Evolutionary conservation across 2,888 invertebrate genomes (phyloP), one percentile per base, ranked within the genome.

Genomic region (Stenodera caucasica): DNA sequence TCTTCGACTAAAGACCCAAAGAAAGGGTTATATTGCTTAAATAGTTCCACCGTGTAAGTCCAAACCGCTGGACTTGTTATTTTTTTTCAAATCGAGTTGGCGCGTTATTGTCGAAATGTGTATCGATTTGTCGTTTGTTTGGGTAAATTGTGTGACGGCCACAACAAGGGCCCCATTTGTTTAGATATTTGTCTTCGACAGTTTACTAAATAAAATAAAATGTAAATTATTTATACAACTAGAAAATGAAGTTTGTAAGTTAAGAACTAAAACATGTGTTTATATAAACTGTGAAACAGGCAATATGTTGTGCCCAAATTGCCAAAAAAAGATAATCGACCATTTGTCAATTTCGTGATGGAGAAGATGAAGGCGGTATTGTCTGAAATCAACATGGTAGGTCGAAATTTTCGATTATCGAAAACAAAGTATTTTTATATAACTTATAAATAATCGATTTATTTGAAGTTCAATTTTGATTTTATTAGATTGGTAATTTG

Each of bases 131-230:
- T 9, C 12, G 11, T 45, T 18, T 15, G 21, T 45, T 12, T 45
- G 12, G n/a, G 8, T 1, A 33, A 58, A 60, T 60, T 64, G 55
- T 54, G 65, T 66, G 64, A 58, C 64, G 66, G 65, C 65, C 65
- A 57, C 57, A 35, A 61, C 54, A 61, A 60, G 63, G 60, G 59
- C 58, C 59, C 57, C 60, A 49, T 55, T 60, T 69, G 70, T 70
- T 70, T 70, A 64, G 67, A 66, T 65, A 57, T 56, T 61, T 64
- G 68, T 68, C 65, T 58, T 66, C 59, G 60, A 60, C 70, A 65
- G 72, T 71, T 72, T 71, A 70, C 65, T 58, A 63, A 65, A 65
- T 64, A 65, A 66, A 58, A 37, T 67, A 54, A 53, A 67, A 64
- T 58, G 61, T 63, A 66, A 64, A 65, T 60, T 58, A 63, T 60